Evolutionary conservation across 2,113 vertebrate genomes (phyloP), one percentile per base, ranked within the genome.

Genomic region (Scortum barcoo): DNA sequence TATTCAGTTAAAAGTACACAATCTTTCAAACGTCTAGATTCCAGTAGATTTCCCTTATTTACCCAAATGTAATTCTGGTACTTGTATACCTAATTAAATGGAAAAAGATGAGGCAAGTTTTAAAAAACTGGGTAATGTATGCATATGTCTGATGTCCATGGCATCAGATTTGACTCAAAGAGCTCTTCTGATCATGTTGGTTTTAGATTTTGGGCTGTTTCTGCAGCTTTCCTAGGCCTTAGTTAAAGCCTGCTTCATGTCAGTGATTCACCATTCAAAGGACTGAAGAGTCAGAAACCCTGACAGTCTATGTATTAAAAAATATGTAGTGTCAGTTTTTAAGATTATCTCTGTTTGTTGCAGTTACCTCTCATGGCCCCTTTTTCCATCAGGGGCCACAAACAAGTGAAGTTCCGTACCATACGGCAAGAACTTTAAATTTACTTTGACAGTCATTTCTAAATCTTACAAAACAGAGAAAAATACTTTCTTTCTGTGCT

Each of bases 161-260:
- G 33, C 30, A 69, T 73, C 44, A 50, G 76, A 65, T 78, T 58
- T 30, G 14, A 69, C 76, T 53, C 7, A 67, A 56, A 68, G 14
- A 63, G 19, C 16, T 40, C 26, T 38, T 84, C 80, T 87, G 75
- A 90, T 88, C 67, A 7, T 50, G 20, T 46, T 60, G 28, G 60
- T 30, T 68, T 86, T 65, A 44, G 60, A 54, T 72, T 86, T 62
- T 60, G 61, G 76, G 8, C 50, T 28, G 28, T 60, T 56, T 51
- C 30, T 74, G 14, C 51, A 62, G 62, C n/a, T n/a, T 72, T 68
- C 85, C n/a, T 12, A 30, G 62, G 48, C 38, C 38, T 44, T 14
- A 51, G 10, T 72, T 56, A 48, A 87, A 72, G 22, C 12, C 46
- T 28, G 40, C 40, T 70, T 42, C 56, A 30, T 44, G 51, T 81